These are phyloP conservation scores for Dromaius novaehollandiae DNA, from an alignment of 2,113 vertebrate genomes.

Conservation along the genomic window DNA sequence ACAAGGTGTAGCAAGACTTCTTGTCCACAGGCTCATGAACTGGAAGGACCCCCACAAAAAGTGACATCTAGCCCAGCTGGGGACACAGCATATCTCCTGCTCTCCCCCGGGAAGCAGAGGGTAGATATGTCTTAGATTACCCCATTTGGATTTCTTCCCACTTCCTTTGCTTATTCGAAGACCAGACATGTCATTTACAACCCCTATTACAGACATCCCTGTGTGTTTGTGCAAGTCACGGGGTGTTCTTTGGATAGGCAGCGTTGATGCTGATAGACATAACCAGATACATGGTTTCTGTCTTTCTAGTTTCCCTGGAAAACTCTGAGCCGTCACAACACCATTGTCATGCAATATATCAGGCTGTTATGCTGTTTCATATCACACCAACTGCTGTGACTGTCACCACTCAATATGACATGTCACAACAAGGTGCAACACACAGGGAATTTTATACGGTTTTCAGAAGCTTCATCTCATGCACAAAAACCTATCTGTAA, in stretches of 20 bases:
- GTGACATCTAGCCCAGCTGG: rapidly evolving
- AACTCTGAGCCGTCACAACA: background rate
- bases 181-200: background rate
- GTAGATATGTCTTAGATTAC: no score
- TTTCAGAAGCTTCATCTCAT: background rate
- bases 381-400: conserved; percentile 4
- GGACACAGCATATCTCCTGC: rapidly evolving
- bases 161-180: background rate
- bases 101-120: background rate
- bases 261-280: background rate
- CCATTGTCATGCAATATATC: background rate
- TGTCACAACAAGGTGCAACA: background rate
- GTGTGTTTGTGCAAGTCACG: background rate
- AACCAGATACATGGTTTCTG: background rate
- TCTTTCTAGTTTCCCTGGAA: background rate
- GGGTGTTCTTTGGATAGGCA: background rate
- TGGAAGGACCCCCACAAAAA: background rate
- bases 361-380: conserved; percentile 3
- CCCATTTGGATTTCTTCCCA: background rate
- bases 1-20: background rate
- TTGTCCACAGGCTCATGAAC: background rate
- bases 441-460: background rate
- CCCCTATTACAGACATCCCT: background rate
- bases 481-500: background rate
- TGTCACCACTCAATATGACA: background rate